Conservation (phyloP, 2,797 vertebrate species). For the Manis pentadactyla region DNA sequence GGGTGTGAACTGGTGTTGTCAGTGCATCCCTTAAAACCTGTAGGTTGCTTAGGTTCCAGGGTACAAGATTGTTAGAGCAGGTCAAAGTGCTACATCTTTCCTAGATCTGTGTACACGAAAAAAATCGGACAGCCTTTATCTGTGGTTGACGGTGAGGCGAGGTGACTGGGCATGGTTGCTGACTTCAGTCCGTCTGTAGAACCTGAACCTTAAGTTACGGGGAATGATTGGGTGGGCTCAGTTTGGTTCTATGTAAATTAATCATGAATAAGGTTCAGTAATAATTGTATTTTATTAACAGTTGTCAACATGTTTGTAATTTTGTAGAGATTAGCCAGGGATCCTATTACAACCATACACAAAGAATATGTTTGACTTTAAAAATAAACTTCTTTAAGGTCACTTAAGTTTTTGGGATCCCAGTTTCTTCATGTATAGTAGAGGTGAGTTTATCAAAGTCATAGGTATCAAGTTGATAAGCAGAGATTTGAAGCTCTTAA, state of each 20-base stretch:
- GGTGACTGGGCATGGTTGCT: background rate
- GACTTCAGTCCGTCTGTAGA: background rate
- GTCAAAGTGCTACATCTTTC: background rate
- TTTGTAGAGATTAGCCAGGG: conserved; percentile 39
- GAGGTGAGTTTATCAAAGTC: background rate
- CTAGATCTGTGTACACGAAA: background rate
- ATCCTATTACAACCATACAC: conserved; percentile 29
- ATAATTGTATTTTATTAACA: background rate
- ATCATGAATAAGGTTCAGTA: background rate
- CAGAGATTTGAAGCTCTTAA: conserved; percentile 47
- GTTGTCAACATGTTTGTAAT: conserved; percentile 29
- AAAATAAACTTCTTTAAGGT: conserved; percentile 26
- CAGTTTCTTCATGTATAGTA: background rate
- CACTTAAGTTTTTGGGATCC: conserved; percentile 26
- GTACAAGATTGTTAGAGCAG: conserved; percentile 9
- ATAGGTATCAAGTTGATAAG: conserved; percentile 27
- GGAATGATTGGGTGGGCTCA: background rate
- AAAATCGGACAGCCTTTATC: background rate
- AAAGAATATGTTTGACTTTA: conserved; percentile 37
- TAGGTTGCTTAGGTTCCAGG: background rate
- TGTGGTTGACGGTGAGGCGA: background rate
- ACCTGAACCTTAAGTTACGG: background rate
- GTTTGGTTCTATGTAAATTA: background rate
- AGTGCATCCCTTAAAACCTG: background rate
- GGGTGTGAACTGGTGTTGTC: background rate